Evolutionary conservation across 37 sponge, comb jelly and placozoan genomes (phyloP).

Genomic region (Trichoplax adhaerens): DNA sequence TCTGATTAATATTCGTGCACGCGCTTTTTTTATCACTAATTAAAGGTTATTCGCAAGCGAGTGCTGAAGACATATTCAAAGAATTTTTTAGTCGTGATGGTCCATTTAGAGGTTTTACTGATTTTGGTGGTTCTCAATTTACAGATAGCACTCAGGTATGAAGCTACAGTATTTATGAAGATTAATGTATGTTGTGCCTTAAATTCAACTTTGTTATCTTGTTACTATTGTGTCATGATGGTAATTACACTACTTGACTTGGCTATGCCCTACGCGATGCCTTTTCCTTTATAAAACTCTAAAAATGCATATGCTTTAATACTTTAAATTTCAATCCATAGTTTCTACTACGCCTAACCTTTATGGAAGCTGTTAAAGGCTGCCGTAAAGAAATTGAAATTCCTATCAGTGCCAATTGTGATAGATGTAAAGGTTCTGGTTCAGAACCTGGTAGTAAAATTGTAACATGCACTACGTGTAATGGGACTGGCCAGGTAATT

Average conservation of each 20-base stretch:
- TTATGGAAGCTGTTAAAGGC: conserved; percentile 76
- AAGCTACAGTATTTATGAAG: too few relatives aligned
- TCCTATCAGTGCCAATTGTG: conserved; percentile 35
- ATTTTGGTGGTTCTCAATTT: background rate
- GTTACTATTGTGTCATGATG: too few relatives aligned
- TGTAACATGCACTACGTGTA: conserved; percentile 52
- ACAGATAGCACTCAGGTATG: too few relatives aligned
- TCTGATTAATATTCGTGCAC: too few relatives aligned
- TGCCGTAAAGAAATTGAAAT: conserved; percentile 50
- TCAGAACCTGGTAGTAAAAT: conserved; percentile 57
- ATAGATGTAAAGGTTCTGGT: conserved; percentile 39
- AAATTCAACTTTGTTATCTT: too few relatives aligned
- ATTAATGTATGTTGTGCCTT: too few relatives aligned
- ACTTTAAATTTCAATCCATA: background rate
- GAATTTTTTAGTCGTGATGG: conserved; percentile 43
- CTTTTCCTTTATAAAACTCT: too few relatives aligned
- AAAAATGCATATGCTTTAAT: too few relatives aligned
- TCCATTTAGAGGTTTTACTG: conserved; percentile 16
- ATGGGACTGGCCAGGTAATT: conserved; percentile 56
- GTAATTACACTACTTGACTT: too few relatives aligned
- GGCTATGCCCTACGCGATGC: too few relatives aligned
- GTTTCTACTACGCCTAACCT: conserved; percentile 46
- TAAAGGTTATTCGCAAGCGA: background rate
- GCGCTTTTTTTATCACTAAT: too few relatives aligned
- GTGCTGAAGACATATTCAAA: conserved; percentile 71